A percentile compares a stretch with the other conserved stretches of the same genome.
Evolutionary conservation across 30 jellyfish, hydroid and myxozoan species (phyloP).

Genomic region (Cassiopea andromeda): DNA sequence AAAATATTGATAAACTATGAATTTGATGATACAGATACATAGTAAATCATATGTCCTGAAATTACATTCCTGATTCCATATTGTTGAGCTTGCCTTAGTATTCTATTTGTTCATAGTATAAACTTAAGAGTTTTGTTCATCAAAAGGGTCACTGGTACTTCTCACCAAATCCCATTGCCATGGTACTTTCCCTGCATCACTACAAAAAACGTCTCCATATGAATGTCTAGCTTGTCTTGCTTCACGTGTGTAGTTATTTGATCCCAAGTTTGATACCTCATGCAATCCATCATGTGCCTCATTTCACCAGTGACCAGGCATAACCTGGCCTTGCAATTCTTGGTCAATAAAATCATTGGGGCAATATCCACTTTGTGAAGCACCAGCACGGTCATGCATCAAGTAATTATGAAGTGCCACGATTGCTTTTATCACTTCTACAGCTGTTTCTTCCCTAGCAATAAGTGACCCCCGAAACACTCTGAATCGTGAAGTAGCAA

Average conservation of each 20-base stretch:
- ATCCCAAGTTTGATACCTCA: slow-evolving; percentile 14
- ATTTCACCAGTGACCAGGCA: slow-evolving; percentile 17
- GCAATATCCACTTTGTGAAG: slow-evolving; percentile 10
- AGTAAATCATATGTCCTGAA: not conserved
- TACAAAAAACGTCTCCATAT: slow-evolving; percentile 12
- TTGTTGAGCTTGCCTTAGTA: not conserved
- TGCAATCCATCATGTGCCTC: not conserved
- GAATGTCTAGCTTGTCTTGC: slow-evolving; percentile 25
- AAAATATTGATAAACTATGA: slow-evolving; percentile 24
- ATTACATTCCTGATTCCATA: not conserved
- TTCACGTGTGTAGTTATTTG: slow-evolving; percentile 29
- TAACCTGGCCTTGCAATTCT: slow-evolving; percentile 3
- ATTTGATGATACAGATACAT: slow-evolving; percentile 29
- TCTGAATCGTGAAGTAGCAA: slow-evolving; percentile 57
- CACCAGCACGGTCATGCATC: slow-evolving; percentile 17
- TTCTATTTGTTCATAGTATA: not conserved
- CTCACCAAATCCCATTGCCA: slow-evolving; percentile 42
- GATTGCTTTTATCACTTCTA: slow-evolving; percentile 52
- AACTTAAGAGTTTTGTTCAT: slow-evolving; percentile 3
- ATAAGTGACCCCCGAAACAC: slow-evolving; percentile 58
- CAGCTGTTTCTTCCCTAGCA: slow-evolving; percentile 53
- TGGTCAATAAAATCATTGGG: slow-evolving; percentile 23
- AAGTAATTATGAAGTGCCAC: slow-evolving; percentile 70
- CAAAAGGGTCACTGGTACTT: slow-evolving; percentile 24
- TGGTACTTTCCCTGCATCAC: slow-evolving; percentile 37